phyloP scores from a whole-genome alignment of 2,888 invertebrate genomes.

The Caenorhabditis virilis region DNA sequence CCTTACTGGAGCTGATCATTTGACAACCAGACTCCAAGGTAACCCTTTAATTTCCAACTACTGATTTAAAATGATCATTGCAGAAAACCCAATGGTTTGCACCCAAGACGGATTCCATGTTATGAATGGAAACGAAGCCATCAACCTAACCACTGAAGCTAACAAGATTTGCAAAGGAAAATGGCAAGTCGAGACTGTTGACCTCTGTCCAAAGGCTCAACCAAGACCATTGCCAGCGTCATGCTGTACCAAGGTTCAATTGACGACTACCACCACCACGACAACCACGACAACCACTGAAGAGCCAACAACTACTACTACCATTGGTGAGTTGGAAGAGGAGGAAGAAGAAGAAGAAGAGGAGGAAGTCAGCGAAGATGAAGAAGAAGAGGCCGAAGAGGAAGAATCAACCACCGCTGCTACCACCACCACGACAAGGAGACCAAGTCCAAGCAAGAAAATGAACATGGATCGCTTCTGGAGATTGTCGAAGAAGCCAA shows the following conservation, averaged over 20 bases:
- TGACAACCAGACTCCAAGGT: conserved; percentile 66
- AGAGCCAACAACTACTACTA: conserved; percentile 14
- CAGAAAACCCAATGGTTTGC: conserved; percentile 69
- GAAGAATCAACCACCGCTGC: conserved; percentile 2
- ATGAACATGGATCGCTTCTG: conserved; percentile 67
- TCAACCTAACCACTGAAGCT: conserved; percentile 65
- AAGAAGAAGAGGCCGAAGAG: conserved; percentile 16
- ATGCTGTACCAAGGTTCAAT: conserved; percentile 48
- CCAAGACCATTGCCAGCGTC: conserved; percentile 47
- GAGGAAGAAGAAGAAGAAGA: conserved; percentile 29
- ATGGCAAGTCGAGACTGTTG: conserved; percentile 48
- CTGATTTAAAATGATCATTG: conserved; percentile 6
- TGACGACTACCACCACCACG: conserved; percentile 30
- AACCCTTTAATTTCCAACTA: not conserved
- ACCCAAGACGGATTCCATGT: conserved; percentile 68
- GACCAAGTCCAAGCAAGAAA: conserved; percentile 17
- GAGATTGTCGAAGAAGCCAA: conserved; percentile 55
- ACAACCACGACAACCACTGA: conserved; percentile 14
- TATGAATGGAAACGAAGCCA: conserved; percentile 66
- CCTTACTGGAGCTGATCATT: conserved; percentile 61
- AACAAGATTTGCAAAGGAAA: conserved; percentile 65
- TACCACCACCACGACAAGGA: conserved; percentile 12
- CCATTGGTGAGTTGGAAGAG: conserved; percentile 10
- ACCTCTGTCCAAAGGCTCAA: conserved; percentile 59
- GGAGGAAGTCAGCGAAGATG: conserved; percentile 16